phyloP scores from a whole-genome alignment of 1,140 invertebrate species.

The Portunus trituberculatus region DNA sequence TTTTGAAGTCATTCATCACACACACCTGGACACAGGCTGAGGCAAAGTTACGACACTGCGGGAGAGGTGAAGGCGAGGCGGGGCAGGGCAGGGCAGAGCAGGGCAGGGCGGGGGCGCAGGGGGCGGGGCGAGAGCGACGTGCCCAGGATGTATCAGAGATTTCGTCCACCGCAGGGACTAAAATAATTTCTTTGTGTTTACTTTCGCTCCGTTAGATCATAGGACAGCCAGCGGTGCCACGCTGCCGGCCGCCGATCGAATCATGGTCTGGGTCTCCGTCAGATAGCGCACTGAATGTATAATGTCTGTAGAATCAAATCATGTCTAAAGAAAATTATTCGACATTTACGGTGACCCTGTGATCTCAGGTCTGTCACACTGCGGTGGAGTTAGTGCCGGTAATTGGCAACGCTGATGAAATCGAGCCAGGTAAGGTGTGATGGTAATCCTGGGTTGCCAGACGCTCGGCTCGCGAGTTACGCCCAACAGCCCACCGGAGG shows the following conservation, averaged over 20 bases:
- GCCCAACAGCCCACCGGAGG: background rate
- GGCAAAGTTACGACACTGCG: background rate
- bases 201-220: conserved; percentile 63
- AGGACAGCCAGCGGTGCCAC: conserved; percentile 42
- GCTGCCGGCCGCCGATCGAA: background rate
- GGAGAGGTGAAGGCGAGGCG: background rate
- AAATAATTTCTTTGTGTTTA: conserved; percentile 63
- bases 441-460: conserved; percentile 51
- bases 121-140: background rate
- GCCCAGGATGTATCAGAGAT: conserved; percentile 39
- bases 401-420: conserved; percentile 64
- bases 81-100: background rate
- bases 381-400: background rate
- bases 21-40: background rate
- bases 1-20: conserved; percentile 11
- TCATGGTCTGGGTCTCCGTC: background rate
- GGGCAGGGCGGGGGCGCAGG: too few relatives aligned
- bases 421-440: conserved; percentile 68
- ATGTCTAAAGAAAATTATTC: background rate
- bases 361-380: conserved; percentile 41
- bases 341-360: background rate
- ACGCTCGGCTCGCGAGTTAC: background rate
- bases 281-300: background rate
- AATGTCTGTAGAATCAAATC: background rate
- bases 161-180: background rate